These are phyloP conservation scores for Eubasilissa regina DNA, from an alignment of 1,140 invertebrate genomes.

Conservation along the genomic window DNA sequence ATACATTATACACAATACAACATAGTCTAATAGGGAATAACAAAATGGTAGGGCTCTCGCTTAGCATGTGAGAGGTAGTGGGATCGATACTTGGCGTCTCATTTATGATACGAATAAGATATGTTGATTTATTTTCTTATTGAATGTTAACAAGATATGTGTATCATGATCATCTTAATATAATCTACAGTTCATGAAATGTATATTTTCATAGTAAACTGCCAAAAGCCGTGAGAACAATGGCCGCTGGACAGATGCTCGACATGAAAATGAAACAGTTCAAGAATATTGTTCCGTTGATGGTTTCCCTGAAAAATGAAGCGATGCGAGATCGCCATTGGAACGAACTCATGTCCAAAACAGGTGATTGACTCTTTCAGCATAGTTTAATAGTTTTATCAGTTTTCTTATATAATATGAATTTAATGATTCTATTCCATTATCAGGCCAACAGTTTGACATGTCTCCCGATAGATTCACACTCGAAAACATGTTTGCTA, in stretches of 20 bases:
- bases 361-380: constrained; percentile 71
- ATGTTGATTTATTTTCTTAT: neutral
- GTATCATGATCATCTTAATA: too few species aligned
- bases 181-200: neutral
- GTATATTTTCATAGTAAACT: constrained; percentile 66
- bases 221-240: constrained; percentile 71
- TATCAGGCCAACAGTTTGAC: constrained; percentile 80
- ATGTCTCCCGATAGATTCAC: constrained; percentile 91
- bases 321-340: constrained; percentile 91
- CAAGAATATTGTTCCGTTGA: constrained; percentile 88
- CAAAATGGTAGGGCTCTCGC: too few species aligned
- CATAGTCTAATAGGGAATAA: too few species aligned
- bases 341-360: constrained; percentile 90
- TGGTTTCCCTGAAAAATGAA: constrained; percentile 93
- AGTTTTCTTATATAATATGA: neutral
- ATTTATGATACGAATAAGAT: too few species aligned
- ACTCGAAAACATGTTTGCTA: constrained; percentile 91
- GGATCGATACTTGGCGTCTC: too few species aligned
- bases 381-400: neutral
- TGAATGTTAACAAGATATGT: neutral
- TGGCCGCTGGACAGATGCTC: constrained; percentile 78
- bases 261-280: constrained; percentile 90
- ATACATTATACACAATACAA: too few species aligned
- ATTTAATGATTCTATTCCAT: neutral
- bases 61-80: too few species aligned